phyloP scores from a whole-genome alignment of 2,797 vertebrate species.

The Dicrostonyx torquatus region DNA sequence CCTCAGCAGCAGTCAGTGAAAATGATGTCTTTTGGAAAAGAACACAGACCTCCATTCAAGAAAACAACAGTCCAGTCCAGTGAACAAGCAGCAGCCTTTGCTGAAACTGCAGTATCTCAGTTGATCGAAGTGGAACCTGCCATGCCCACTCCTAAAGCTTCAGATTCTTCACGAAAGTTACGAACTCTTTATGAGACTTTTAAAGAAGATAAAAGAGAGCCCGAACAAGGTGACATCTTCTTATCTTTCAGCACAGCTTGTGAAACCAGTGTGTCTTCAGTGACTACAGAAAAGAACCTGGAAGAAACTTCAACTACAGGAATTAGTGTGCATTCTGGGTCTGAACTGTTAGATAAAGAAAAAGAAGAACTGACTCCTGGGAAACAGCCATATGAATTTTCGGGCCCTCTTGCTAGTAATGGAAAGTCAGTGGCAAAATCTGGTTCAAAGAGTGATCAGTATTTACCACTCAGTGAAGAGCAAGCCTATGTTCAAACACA shows the following conservation, averaged over 20 bases:
- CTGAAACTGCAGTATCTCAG: constrained; percentile 39
- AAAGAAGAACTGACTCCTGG: constrained; percentile 71
- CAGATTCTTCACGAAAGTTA: constrained; percentile 85
- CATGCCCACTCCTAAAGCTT: constrained; percentile 43
- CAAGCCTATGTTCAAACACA: constrained; percentile 46
- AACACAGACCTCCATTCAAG: constrained; percentile 40
- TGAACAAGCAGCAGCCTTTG: constrained; percentile 58
- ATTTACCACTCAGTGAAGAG: constrained; percentile 57
- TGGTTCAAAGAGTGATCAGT: constrained; percentile 55
- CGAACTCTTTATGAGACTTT: constrained; percentile 79
- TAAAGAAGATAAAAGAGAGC: constrained; percentile 81
- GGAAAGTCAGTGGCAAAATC: constrained; percentile 57
- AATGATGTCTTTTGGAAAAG: constrained; percentile 59
- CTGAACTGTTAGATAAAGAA: constrained; percentile 67
- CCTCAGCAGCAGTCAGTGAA: constrained; percentile 79
- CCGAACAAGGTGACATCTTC: constrained; percentile 73
- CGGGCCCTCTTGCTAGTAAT: constrained; percentile 26
- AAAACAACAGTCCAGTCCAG: constrained; percentile 54
- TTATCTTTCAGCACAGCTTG: constrained; percentile 67
- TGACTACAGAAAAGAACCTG: constrained; percentile 75
- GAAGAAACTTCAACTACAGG: constrained; percentile 71
- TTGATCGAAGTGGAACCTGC: constrained; percentile 68
- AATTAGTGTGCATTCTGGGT: constrained; percentile 72
- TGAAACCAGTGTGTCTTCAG: constrained; percentile 88
- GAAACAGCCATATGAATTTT: constrained; percentile 80